Percentiles rank a stretch among this genome's conserved stretches.
Evolutionary conservation across 2,113 vertebrate genomes (phyloP).

Genomic region (Oncorhynchus masou): DNA sequence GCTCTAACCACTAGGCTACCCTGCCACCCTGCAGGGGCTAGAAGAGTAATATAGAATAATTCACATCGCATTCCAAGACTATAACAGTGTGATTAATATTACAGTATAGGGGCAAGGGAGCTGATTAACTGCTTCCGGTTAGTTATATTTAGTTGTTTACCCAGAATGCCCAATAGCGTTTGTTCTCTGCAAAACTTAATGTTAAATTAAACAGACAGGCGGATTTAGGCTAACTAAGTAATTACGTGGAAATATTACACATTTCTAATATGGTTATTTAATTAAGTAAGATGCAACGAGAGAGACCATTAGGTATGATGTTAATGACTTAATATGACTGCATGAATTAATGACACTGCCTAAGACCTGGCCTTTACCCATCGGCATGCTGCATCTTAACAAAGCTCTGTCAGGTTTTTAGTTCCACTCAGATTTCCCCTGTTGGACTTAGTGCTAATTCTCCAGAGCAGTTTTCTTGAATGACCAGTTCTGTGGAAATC

Average conservation of each 20-base stretch:
- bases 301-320: neutral
- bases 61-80: neutral
- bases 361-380: neutral
- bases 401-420: constrained; percentile 3
- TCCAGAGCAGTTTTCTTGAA: constrained; percentile 7
- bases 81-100: neutral
- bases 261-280: constrained; percentile 16
- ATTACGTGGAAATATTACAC: constrained; percentile 17
- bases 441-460: constrained; percentile 17
- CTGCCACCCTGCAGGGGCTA: too few relatives aligned
- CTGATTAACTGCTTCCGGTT: neutral
- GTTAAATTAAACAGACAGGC: constrained; percentile 6
- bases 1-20: too few relatives aligned
- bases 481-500: constrained; percentile 8
- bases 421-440: constrained; percentile 8
- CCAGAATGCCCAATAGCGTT: neutral
- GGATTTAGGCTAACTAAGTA: constrained; percentile 1
- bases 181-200: neutral
- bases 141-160: neutral
- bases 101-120: neutral
- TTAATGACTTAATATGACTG: constrained; percentile 3
- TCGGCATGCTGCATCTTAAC: constrained; percentile 7
- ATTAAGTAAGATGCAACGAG: constrained; percentile 12
- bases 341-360: neutral
- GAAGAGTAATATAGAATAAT: too few relatives aligned